Evolutionary conservation across 2,888 invertebrate genomes (phyloP), one percentile per base, ranked within the genome.

Genomic region (Parasteatoda lunata): DNA sequence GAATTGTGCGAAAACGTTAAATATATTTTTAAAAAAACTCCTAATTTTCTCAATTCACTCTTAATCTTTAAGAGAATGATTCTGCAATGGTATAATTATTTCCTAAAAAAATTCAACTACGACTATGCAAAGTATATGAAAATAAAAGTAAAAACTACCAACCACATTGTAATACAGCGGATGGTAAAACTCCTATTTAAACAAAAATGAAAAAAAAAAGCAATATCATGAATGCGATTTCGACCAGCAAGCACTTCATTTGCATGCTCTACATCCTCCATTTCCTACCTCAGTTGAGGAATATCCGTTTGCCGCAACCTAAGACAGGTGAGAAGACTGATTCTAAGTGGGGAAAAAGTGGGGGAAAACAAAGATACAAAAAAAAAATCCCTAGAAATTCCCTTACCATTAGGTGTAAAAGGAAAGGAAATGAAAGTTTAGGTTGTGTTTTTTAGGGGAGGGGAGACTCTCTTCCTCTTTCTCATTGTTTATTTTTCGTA

Each of bases 391-490:
- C n/a, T n/a, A 52, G 45, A 73, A 65, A 80, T 66, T 52, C 11
- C 64, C 65, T 73, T 72, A 77, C 72, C 72, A 73, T 73, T 72
- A 72, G 80, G 70, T 79, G 79, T 79, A 79, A 71, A 59, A 71
- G 52, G 71, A 52, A 72, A 7, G 51, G 72, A 80, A 80, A 80
- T 80, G 80, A 80, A 80, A 80, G 65, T 80, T 80, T 73, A 64
- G 80, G 59, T 45, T 59, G n/a, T 59, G n/a, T 59, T 59, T 59
- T 59, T 59, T n/a, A 59, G n/a, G 11, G 59, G 59, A 80, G 73
- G 65, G 49, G 64, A 79, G 49, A 51, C 64, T 79, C 66, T 66
- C 66, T 49, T n/a, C 30, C 49, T 69, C n/a, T 15, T 69, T 69
- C 70, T 48, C 59, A 71, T 51, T 48, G 64, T 72, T 51, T 72